Conservation (phyloP, 2,888 invertebrate genomes). For the Charanyca ferruginea region DNA sequence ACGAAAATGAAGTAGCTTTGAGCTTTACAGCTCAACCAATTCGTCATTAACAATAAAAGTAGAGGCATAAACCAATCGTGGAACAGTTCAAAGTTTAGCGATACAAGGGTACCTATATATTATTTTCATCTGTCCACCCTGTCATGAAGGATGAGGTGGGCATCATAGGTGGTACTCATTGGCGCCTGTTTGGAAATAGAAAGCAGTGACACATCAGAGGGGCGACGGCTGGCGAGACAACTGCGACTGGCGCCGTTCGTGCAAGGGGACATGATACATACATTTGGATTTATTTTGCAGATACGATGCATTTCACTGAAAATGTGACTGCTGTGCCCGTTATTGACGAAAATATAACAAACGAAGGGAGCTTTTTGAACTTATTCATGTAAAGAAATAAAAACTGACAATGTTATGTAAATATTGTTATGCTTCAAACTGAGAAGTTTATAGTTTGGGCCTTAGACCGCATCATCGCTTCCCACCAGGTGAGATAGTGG, state of each 20-base stretch:
- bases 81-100: slow-evolving; percentile 25
- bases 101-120: slow-evolving; percentile 21
- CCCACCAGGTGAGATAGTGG: too few species aligned
- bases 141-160: slow-evolving; percentile 67
- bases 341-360: slow-evolving; percentile 31
- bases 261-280: slow-evolving; percentile 63
- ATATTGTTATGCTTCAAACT: too few species aligned
- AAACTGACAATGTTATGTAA: too few species aligned
- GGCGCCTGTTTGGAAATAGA: slow-evolving; percentile 86
- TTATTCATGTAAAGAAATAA: background rate
- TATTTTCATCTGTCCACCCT: slow-evolving; percentile 39
- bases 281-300: slow-evolving; percentile 60
- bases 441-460: background rate
- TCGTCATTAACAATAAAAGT: background rate
- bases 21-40: background rate
- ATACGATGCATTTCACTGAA: slow-evolving; percentile 51
- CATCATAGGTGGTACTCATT: slow-evolving; percentile 73
- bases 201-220: slow-evolving; percentile 83
- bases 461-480: too few species aligned
- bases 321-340: slow-evolving; percentile 23
- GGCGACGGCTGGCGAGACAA: slow-evolving; percentile 72
- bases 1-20: background rate
- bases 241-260: slow-evolving; percentile 67
- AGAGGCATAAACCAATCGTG: background rate
- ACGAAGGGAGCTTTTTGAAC: background rate